Conservation (phyloP, 2,797 vertebrate species). For the Hyperoplus lanceolatus region DNA sequence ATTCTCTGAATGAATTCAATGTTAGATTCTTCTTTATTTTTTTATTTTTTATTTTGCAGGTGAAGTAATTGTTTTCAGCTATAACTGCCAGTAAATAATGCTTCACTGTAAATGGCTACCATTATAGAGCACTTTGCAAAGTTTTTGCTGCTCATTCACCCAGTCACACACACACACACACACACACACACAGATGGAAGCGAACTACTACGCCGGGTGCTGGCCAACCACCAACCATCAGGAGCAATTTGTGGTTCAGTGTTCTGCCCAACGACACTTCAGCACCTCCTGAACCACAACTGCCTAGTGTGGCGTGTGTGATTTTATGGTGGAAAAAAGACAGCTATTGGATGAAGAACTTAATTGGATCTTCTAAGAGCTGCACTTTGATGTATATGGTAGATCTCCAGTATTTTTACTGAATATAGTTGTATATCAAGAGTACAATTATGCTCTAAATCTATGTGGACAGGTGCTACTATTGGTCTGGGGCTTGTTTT, state of each 20-base stretch:
- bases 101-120: too few species aligned
- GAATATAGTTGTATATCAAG: not conserved
- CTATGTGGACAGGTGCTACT: not conserved
- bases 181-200: too few species aligned
- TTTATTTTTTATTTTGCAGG: not conserved
- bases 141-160: too few species aligned
- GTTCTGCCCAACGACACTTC: too few species aligned
- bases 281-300: too few species aligned
- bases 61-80: slow-evolving; percentile 29
- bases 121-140: too few species aligned
- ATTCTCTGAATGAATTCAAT: slow-evolving; percentile 37
- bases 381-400: not conserved
- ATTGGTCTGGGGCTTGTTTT: not conserved
- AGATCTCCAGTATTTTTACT: not conserved
- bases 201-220: too few species aligned
- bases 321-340: not conserved
- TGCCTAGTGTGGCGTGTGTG: not conserved
- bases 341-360: not conserved
- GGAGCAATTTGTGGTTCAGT: too few species aligned
- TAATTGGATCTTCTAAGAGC: not conserved
- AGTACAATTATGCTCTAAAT: too few species aligned
- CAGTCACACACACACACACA: too few species aligned
- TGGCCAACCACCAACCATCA: too few species aligned
- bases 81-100: slow-evolving; percentile 7
- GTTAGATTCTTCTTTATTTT: not conserved